Evolutionary conservation across 1,140 invertebrate genomes (phyloP), one percentile per base, ranked within the genome.

Genomic region (Drosophila elegans): DNA sequence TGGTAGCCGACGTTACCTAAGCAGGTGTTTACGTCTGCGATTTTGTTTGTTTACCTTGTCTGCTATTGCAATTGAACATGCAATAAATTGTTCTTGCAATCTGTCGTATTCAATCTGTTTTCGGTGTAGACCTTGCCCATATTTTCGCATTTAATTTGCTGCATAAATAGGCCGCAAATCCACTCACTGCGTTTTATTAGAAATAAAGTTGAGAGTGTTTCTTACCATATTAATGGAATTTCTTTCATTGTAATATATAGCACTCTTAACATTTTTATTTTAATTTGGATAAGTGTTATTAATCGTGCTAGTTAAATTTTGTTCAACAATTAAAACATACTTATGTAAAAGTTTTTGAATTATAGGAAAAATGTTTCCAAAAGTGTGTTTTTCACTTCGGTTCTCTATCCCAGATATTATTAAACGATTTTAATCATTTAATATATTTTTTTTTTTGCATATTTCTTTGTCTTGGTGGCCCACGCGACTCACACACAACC

Each of bases 11-110:
- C 27, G 64, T 71, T 71, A 71, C 67, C 52, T 48, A 71, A 71
- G 67, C 66, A 71, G 67, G 67, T 71, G 67, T 71, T 71, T 71
- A 57, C 66, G 64, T 71, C 64, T 71, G 45, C 52, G 51, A 71
- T 71, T 49, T 71, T 71, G 67, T 71, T 71, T 71, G 64, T 71
- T 71, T 71, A 71, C 51, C 36, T 41, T 71, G 64, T 42, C 36
- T 49, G 52, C 27, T 4, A 41, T 71, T 71, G 64, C 51, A 57
- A 49, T 57, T 56, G 64, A 16, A 29, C 49, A 46, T 45, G 66
- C 67, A 56, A 48, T 41, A 55, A 69, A 69, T 71, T 48, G 67
- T 68, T 68, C 60, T 53, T 36, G 38, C 64, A 66, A 68, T 68
- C 64, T 44, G 64, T 44, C 60, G 29, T 29, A 41, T 36, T 16